phyloP scores from a whole-genome alignment of 1,140 invertebrate genomes.

The Drosophila pallidifrons region DNA sequence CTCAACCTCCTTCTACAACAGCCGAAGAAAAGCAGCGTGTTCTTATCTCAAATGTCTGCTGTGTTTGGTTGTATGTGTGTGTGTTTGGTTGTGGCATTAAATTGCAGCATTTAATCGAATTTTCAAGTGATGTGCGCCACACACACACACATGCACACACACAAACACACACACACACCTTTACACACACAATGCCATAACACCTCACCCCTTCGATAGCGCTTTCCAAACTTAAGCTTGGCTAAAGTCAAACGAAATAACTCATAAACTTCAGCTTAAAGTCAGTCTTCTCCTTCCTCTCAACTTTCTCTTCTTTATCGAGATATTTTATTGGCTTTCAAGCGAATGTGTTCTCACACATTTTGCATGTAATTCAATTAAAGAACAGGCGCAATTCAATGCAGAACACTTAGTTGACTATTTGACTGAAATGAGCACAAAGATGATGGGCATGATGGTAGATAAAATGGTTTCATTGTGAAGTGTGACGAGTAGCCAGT shows the following conservation, averaged over 20 bases:
- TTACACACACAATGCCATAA: neutral
- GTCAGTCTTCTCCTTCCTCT: neutral
- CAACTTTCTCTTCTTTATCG: neutral
- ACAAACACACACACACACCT: neutral
- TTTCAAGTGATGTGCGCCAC: slow-evolving; percentile 57
- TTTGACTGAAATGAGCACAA: neutral
- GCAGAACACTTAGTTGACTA: neutral
- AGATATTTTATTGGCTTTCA: slow-evolving; percentile 9
- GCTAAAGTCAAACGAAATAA: slow-evolving; percentile 40
- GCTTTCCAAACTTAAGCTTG: slow-evolving; percentile 36
- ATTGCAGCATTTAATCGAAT: slow-evolving; percentile 82
- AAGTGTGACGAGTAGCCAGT: no score
- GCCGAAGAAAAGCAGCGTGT: slow-evolving; percentile 27
- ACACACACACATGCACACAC: neutral
- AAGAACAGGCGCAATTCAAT: neutral
- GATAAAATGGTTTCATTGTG: neutral
- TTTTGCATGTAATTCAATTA: neutral
- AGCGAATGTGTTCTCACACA: neutral
- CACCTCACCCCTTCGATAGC: neutral
- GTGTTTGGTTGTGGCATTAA: slow-evolving; percentile 58
- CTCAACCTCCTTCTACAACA: neutral
- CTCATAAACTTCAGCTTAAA: slow-evolving; percentile 66
- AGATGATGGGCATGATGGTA: neutral
- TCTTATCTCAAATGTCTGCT: slow-evolving; percentile 77
- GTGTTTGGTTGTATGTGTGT: slow-evolving; percentile 17